Conservation (phyloP, 2,113 vertebrate genomes). For the Emydura subglobosa region DNA sequence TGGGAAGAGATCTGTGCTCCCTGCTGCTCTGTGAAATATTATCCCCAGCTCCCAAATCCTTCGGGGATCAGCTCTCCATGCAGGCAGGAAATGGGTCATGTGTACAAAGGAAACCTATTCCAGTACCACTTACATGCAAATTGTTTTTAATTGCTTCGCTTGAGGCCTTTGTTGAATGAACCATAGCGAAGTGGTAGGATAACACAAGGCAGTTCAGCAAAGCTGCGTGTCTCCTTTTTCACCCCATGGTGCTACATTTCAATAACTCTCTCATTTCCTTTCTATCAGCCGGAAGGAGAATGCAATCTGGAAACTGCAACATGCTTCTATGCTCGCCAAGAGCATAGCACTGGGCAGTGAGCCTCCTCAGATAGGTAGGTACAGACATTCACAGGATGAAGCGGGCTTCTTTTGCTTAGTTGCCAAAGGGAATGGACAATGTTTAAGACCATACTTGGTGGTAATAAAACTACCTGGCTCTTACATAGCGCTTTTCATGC, state of each 20-base stretch:
- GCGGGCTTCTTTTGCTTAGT: background rate
- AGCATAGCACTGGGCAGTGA: constrained; percentile 80
- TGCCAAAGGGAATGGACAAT: background rate
- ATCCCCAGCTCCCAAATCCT: background rate
- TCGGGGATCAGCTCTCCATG: background rate
- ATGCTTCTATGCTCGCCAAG: constrained; percentile 77
- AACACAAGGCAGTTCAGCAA: background rate
- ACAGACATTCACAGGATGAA: background rate
- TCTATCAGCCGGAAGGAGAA: constrained; percentile 84
- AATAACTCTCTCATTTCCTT: background rate
- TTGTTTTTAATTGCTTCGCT: background rate
- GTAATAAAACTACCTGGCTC: background rate
- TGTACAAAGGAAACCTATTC: background rate
- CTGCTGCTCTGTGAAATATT: background rate
- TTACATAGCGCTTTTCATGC: background rate
- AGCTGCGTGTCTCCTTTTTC: background rate
- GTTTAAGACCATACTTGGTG: background rate
- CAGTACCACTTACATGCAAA: background rate
- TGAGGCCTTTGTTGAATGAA: background rate
- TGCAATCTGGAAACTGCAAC: constrained; percentile 73
- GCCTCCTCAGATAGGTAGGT: constrained; percentile 59
- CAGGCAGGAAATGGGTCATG: background rate
- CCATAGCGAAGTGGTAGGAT: background rate
- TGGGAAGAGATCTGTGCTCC: background rate
- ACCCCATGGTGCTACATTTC: background rate